Conservation (phyloP, 2,888 invertebrate species). For the Dryobotodes eremita region DNA sequence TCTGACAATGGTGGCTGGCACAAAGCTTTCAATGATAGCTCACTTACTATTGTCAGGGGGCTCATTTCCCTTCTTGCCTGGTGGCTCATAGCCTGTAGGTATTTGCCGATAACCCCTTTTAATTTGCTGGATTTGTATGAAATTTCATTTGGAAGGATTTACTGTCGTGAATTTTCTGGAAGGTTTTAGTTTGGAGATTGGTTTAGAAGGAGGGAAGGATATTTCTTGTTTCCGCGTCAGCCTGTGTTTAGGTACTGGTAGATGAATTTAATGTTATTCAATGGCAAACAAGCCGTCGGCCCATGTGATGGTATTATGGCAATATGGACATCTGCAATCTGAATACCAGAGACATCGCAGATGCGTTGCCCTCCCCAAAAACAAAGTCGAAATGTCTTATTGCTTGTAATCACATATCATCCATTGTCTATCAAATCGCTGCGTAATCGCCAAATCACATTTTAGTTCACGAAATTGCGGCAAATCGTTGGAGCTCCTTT, state of each 20-base stretch:
- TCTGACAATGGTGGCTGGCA: conserved; percentile 30
- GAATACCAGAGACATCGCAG: not conserved
- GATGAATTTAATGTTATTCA: not conserved
- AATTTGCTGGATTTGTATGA: conserved; percentile 23
- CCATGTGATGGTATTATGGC: not conserved
- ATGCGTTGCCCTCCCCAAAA: not conserved
- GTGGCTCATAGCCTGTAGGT: conserved; percentile 40
- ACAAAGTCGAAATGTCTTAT: not conserved
- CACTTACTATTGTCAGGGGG: conserved; percentile 45
- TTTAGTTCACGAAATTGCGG: not conserved
- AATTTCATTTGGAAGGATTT: not conserved
- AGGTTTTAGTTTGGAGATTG: not conserved
- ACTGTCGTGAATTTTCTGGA: not conserved
- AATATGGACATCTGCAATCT: not conserved
- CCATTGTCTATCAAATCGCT: not conserved
- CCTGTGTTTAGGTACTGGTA: not conserved
- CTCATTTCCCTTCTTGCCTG: conserved; percentile 41
- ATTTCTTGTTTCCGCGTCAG: not conserved
- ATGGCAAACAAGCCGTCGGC: not conserved
- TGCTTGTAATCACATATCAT: not conserved
- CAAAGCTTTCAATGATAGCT: conserved; percentile 29
- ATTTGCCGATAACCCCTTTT: conserved; percentile 3
- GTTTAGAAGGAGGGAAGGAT: not conserved
- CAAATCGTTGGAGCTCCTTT: too few species aligned
- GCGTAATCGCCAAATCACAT: not conserved